Percentiles rank a stretch among this genome's conserved stretches.
Evolutionary conservation across 1,140 invertebrate genomes (phyloP).

Genomic region (Armadillidium nasatum): DNA sequence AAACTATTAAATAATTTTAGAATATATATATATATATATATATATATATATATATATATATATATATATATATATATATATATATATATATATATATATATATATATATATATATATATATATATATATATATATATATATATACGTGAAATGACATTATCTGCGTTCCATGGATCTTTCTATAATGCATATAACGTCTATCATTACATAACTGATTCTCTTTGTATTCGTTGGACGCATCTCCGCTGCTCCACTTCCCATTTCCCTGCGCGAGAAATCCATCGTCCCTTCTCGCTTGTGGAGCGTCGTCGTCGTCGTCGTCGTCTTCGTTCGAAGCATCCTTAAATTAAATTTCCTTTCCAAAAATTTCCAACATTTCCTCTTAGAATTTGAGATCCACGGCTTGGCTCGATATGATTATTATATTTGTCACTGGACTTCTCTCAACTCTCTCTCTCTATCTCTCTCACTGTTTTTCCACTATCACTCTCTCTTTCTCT

Average conservation of each 20-base stretch:
- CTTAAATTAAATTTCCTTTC: constrained; percentile 14
- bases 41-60: too few species aligned
- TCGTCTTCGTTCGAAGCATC: not conserved
- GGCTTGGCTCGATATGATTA: constrained; percentile 2
- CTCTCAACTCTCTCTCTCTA: not conserved
- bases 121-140: too few species aligned
- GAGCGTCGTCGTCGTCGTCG: not conserved
- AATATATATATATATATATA: too few species aligned
- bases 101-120: too few species aligned
- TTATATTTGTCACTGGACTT: constrained; percentile 13
- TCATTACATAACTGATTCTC: constrained; percentile 13
- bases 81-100: too few species aligned
- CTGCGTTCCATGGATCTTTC: not conserved
- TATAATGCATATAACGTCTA: constrained; percentile 8
- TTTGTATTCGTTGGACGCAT: constrained; percentile 3
- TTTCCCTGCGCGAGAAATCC: not conserved
- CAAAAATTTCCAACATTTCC: constrained; percentile 8
- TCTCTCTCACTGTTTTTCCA: not conserved
- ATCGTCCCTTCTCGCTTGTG: not conserved
- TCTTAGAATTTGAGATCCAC: constrained; percentile 10
- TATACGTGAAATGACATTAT: not conserved
- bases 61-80: too few species aligned
- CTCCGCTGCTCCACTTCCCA: constrained; percentile 1
- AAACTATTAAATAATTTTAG: too few species aligned
- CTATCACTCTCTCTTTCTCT: not conserved